Percentiles rank a stretch among this genome's conserved stretches.
Conservation (phyloP, 2,888 invertebrate species). For the Watsonalla binaria region DNA sequence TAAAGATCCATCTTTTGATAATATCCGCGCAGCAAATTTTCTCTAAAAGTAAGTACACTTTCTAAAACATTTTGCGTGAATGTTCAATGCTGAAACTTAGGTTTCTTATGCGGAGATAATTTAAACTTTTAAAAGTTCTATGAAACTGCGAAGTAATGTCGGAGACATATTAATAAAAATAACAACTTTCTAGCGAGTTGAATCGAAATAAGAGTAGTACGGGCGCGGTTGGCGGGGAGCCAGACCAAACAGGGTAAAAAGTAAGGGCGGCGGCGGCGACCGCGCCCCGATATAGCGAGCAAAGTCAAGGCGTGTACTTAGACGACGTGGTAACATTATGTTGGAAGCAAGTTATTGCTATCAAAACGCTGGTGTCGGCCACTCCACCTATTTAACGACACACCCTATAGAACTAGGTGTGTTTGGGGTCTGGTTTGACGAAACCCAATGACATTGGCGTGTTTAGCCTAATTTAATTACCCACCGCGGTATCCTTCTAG, state of each 20-base stretch:
- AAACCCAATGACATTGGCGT: constrained; percentile 23
- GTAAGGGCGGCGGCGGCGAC: constrained; percentile 64
- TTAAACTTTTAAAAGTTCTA: constrained; percentile 3
- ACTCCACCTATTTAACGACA: constrained; percentile 28
- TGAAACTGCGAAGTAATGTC: constrained; percentile 6
- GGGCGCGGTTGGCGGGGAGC: constrained; percentile 65
- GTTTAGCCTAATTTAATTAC: constrained; percentile 37
- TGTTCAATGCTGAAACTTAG: neutral
- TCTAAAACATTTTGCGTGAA: constrained; percentile 8
- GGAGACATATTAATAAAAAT: constrained; percentile 36
- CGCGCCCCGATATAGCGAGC: constrained; percentile 74
- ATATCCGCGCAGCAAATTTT: constrained; percentile 9
- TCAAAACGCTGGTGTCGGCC: constrained; percentile 20
- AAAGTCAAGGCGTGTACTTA: constrained; percentile 72
- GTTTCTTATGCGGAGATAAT: neutral
- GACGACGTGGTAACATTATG: constrained; percentile 31
- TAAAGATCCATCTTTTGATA: constrained; percentile 14
- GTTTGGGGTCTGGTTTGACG: constrained; percentile 25
- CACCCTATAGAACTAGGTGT: constrained; percentile 24
- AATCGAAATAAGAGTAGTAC: constrained; percentile 45
- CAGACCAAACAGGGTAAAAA: constrained; percentile 76
- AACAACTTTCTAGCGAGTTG: constrained; percentile 39
- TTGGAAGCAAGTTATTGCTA: constrained; percentile 26
- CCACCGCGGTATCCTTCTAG: constrained; percentile 22
- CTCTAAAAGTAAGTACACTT: constrained; percentile 10